A percentile compares a stretch with the other conserved stretches of the same genome.
These are phyloP conservation scores for Hydrozoanthus tunicans DNA, from an alignment of 64 coral and sea anemone species.

Conservation along the genomic window DNA sequence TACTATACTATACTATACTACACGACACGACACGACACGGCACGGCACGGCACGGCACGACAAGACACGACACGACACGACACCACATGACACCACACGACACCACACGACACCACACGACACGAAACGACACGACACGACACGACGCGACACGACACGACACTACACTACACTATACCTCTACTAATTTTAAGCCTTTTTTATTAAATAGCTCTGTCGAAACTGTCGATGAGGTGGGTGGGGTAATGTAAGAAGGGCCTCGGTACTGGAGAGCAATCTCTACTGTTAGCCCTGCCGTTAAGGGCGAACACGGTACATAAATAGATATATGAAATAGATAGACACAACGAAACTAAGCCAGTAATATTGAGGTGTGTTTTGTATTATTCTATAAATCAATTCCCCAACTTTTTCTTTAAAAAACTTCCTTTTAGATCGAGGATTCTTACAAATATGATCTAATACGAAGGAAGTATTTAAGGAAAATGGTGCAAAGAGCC, in stretches of 20 bases:
- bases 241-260: no score
- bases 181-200: no score
- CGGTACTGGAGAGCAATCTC: no score
- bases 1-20: background rate
- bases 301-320: no score
- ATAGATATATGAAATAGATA: no score
- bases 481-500: slow-evolving; percentile 23
- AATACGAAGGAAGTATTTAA: slow-evolving; percentile 25
- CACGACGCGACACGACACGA: background rate
- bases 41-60: background rate
- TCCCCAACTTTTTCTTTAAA: background rate
- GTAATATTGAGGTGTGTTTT: no score
- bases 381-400: background rate
- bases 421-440: background rate
- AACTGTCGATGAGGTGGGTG: no score
- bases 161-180: background rate
- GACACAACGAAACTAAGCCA: no score
- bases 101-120: background rate
- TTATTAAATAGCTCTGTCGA: no score
- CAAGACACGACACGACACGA: background rate
- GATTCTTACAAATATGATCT: background rate
- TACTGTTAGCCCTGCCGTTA: no score
- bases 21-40: background rate
- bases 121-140: background rate
- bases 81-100: background rate